Evolutionary conservation across 2,888 invertebrate genomes (phyloP), one percentile per base, ranked within the genome.

Genomic region (Lithophane ornitopus): DNA sequence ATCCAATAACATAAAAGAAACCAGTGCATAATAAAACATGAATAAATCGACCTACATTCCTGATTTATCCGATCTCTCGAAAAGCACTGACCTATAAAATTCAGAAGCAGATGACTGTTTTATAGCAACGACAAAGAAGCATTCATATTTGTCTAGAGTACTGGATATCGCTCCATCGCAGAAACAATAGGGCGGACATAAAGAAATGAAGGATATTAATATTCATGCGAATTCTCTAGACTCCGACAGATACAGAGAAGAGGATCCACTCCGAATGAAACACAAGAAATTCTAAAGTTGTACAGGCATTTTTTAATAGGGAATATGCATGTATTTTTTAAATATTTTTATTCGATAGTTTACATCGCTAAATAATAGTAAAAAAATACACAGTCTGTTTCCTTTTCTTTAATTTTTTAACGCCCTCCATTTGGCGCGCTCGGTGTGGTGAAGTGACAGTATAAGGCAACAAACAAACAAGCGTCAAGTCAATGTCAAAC

Each of bases 151-250:
- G 9, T 59, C 19, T 16, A 1, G 76, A 76, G 54, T 54, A 79
- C 66, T 67, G 69, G 59, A 67, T 54, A 28, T 7, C 54, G 61
- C 46, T 67, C 39, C 79, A 62, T 70, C 28, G 72, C 61, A 22
- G 69, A 67, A 79, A 84, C 85, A 84, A 79, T 79, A 49, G 71
- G 39, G 56, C 28, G 73, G 69, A 76, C 72, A 84, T 76, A 82
- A 82, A 82, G 61, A 85, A 79, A 73, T 62, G 76, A 77, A 69
- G 65, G 22, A n/a, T 85, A 74, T 85, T 70, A 84, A 84, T 84
- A 85, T 84, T 85, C 76, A 84, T 85, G 44, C 22, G 46, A 78
- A 70, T 34, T 28, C 69, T 19, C 3, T 41, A 39, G 16, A 28
- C 6, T 34, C 34, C 0, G 12, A 26, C 59, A 78, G 46, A 22